Base-by-base conservation (phyloP, 2,113 vertebrate species). In the Aleadryas rufinucha region DNA sequence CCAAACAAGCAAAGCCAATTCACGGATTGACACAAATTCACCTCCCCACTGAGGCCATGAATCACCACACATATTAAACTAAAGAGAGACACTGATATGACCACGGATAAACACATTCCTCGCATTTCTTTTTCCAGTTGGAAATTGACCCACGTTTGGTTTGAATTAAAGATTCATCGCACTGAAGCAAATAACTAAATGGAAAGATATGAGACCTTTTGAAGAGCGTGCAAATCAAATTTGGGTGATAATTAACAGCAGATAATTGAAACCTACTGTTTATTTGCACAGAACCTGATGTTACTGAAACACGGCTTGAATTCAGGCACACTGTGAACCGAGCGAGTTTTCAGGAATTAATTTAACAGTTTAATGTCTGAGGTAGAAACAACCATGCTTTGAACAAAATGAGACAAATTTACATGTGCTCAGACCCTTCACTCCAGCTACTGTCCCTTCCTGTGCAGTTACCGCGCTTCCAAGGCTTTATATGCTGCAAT, bases 121-220 rank as follows among this genome's bases (percentile, higher is more conserved):
- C 1, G 1, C 59, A 7, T 49, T 57, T 95, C 90, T 90, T 91
- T 89, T 94, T 57, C 94, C 87, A 75, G 74, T 87, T 44, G 89
- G 89, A 88, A 97, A 95, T 3, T 78, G 47, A 82, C 52, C 95
- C 70, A 71, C 37, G 47, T 98, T 98, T 98, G 98, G 97, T 95
- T 97, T 92, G 93, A 97, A 97, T 98, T 98, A 98, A 94, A 97
- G 92, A 90, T 42, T 92, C 91, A 97, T 97, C 33, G 2, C 83
- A 92, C 85, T 94, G 96, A 96, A 97, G 92, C 82, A 96, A 97
- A 94, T 95, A 97, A 95, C 86, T 93, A 93, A 97, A 97, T 90
- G 84, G 86, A 96, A 97, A 96, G 96, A 97, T 96, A 92, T 61
- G 94, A 93, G 87, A 13, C 66, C 93, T 96, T 98, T 98, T 98